Evolutionary conservation across 2,888 invertebrate species (phyloP).

Genomic region (Seira ritae): DNA sequence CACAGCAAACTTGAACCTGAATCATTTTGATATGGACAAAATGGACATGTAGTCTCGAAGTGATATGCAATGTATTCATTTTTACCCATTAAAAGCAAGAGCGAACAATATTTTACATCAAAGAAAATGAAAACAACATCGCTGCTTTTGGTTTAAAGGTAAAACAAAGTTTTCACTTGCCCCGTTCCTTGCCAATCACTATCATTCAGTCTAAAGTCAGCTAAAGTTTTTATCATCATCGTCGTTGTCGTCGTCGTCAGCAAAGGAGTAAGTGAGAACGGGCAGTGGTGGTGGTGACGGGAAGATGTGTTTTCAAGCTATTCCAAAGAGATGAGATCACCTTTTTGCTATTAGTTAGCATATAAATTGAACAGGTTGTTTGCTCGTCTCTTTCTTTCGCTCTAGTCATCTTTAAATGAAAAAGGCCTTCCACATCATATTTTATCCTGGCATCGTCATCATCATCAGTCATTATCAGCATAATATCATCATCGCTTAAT

Average conservation of each 20-base stretch:
- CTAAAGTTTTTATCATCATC: too few relatives aligned
- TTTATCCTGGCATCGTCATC: constrained; percentile 30
- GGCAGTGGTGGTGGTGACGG: too few relatives aligned
- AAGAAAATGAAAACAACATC: too few relatives aligned
- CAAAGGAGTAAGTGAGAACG: not conserved
- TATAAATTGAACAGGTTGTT: constrained; percentile 64
- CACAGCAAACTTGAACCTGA: too few relatives aligned
- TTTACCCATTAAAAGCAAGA: too few relatives aligned
- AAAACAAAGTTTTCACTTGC: too few relatives aligned
- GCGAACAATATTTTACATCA: too few relatives aligned
- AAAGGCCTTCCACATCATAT: constrained; percentile 40
- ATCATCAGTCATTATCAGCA: not conserved
- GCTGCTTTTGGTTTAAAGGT: too few relatives aligned
- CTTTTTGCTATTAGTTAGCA: constrained; percentile 56
- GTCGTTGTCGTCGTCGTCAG: not conserved
- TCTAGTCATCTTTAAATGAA: constrained; percentile 28
- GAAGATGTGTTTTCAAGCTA: constrained; percentile 21
- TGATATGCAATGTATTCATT: too few relatives aligned
- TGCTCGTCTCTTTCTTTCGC: constrained; percentile 18
- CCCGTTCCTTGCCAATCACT: not conserved
- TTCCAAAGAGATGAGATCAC: constrained; percentile 51
- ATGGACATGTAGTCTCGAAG: too few relatives aligned
- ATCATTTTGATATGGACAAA: too few relatives aligned
- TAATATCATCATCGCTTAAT: not conserved
- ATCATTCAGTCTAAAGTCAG: constrained; percentile 23